These are phyloP conservation scores for Orthosia gothica DNA, from an alignment of 2,888 invertebrate species.

Conservation along the genomic window DNA sequence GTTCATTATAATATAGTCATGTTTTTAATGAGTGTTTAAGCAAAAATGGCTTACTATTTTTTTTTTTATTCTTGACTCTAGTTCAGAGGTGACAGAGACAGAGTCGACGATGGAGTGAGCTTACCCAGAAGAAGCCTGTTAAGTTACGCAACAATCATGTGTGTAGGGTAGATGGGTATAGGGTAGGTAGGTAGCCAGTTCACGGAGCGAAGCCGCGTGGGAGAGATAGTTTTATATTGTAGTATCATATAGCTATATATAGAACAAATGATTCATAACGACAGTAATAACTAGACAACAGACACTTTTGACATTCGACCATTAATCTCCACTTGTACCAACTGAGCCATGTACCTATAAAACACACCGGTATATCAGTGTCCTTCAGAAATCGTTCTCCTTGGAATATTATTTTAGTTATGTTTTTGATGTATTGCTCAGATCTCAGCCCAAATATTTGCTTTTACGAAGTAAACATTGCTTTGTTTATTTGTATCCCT, in stretches of 20 bases:
- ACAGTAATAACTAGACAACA: conserved; percentile 24
- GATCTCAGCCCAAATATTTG: conserved; percentile 22
- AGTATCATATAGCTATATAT: neutral
- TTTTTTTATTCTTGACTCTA: too few relatives aligned
- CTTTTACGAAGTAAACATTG: neutral
- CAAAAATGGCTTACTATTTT: neutral
- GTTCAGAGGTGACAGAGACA: too few relatives aligned
- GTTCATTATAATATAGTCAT: neutral
- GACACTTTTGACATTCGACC: conserved; percentile 28
- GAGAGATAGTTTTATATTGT: too few relatives aligned
- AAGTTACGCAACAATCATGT: too few relatives aligned
- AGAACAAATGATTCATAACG: conserved; percentile 23
- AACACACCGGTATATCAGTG: conserved; percentile 1
- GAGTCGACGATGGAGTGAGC: too few relatives aligned
- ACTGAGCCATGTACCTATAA: neutral
- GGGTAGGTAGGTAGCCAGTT: too few relatives aligned
- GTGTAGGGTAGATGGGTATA: too few relatives aligned
- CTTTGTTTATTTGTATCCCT: conserved; percentile 17
- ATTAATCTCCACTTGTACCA: conserved; percentile 29
- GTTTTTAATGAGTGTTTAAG: neutral
- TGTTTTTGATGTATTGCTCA: conserved; percentile 16
- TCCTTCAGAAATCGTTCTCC: conserved; percentile 18
- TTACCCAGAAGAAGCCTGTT: too few relatives aligned
- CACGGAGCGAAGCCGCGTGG: too few relatives aligned
- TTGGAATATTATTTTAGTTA: conserved; percentile 1